Evolutionary conservation across 2,888 invertebrate species (phyloP).

Genomic region (Pinctada fucata): DNA sequence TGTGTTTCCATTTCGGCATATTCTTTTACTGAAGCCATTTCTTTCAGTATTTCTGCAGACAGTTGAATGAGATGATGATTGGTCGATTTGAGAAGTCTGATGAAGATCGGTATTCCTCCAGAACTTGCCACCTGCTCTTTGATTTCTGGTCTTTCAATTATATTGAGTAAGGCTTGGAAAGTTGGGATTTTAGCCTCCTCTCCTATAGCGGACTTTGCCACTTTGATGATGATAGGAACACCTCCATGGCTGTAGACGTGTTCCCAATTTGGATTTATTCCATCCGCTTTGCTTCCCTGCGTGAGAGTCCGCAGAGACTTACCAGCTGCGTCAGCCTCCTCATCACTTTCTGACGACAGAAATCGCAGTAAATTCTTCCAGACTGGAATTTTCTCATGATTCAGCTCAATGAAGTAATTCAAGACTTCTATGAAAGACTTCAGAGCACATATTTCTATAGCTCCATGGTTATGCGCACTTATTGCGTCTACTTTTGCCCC

Average conservation of each 20-base stretch:
- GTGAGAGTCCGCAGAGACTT: conserved; percentile 68
- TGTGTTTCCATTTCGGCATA: conserved; percentile 68
- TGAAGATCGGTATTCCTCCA: conserved; percentile 66
- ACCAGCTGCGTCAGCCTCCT: conserved; percentile 69
- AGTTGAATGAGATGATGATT: conserved; percentile 60
- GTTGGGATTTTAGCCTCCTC: conserved; percentile 70
- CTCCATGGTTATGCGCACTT: conserved; percentile 72
- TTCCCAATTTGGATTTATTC: conserved; percentile 70
- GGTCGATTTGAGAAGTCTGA: conserved; percentile 65
- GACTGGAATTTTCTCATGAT: conserved; percentile 66
- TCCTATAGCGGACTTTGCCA: conserved; percentile 62
- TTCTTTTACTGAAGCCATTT: conserved; percentile 58
- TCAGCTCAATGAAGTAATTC: conserved; percentile 66
- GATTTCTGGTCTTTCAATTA: conserved; percentile 64
- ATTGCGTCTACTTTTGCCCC: conserved; percentile 69
- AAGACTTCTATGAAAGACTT: conserved; percentile 66
- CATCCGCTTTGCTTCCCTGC: conserved; percentile 50
- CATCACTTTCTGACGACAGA: conserved; percentile 68
- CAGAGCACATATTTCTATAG: conserved; percentile 73
- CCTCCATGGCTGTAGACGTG: conserved; percentile 64
- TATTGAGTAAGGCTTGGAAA: conserved; percentile 67
- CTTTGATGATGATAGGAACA: conserved; percentile 69
- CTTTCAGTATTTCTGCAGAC: conserved; percentile 65
- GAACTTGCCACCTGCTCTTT: conserved; percentile 67
- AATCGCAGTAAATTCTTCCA: conserved; percentile 72